Percentiles rank a stretch among this genome's conserved stretches.
These are phyloP conservation scores for Pseudomyrmex sp. DNA, from an alignment of 1,140 invertebrate species.

Conservation along the genomic window DNA sequence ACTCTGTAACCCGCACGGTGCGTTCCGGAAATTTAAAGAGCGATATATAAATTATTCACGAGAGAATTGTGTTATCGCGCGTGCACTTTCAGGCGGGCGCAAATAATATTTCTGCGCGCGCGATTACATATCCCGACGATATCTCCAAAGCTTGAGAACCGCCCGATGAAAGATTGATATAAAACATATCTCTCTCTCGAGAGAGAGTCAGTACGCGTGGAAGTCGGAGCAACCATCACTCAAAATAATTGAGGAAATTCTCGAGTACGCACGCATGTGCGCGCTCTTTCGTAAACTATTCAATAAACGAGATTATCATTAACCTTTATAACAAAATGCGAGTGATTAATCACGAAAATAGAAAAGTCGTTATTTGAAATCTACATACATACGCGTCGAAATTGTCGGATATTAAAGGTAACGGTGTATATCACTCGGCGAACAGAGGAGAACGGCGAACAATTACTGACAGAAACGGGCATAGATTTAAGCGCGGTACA, in stretches of 20 bases:
- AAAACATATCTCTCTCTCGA: neutral
- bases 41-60: conserved; percentile 34
- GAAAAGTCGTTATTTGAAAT: no score
- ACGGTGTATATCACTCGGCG: neutral
- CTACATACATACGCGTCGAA: no score
- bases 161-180: conserved; percentile 14
- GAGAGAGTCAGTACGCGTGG: neutral
- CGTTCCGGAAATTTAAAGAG: neutral
- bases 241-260: conserved; percentile 12
- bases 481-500: conserved; percentile 10
- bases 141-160: conserved; percentile 13
- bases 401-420: no score
- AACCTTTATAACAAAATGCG: no score
- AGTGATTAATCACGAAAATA: no score
- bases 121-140: neutral
- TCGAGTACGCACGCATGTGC: neutral
- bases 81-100: neutral
- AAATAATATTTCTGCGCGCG: conserved; percentile 23
- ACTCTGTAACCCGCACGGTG: conserved; percentile 5
- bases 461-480: conserved; percentile 9
- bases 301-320: no score
- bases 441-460: neutral
- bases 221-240: neutral
- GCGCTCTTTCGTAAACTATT: neutral
- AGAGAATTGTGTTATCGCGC: conserved; percentile 22